Conservation (phyloP, 2,888 invertebrate species). For the Tetranychus truncatus region DNA sequence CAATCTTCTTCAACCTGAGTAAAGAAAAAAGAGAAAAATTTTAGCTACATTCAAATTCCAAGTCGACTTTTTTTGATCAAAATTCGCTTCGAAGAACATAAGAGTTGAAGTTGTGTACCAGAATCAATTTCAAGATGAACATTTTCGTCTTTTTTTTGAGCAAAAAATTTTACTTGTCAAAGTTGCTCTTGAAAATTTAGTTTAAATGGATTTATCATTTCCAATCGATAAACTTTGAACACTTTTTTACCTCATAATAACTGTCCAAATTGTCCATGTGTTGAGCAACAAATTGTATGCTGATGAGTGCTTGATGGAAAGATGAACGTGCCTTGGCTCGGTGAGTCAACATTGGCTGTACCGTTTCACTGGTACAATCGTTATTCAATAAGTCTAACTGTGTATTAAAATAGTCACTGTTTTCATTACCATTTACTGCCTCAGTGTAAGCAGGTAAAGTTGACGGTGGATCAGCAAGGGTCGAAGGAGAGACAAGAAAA, state of each 20-base stretch:
- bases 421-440: background rate
- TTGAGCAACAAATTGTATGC: slow-evolving; percentile 81
- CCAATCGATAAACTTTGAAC: too few species aligned
- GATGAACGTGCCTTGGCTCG: background rate
- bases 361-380: too few species aligned
- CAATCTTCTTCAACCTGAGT: slow-evolving; percentile 35
- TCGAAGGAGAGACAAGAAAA: background rate
- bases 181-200: too few species aligned
- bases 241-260: slow-evolving; percentile 62
- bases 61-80: too few species aligned
- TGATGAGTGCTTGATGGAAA: slow-evolving; percentile 68
- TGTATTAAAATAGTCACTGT: background rate
- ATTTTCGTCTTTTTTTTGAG: too few species aligned
- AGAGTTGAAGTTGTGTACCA: too few species aligned
- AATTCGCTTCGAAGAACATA: too few species aligned
- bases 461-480: background rate
- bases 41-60: background rate
- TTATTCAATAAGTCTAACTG: background rate
- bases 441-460: background rate
- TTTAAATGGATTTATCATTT: too few species aligned
- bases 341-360: background rate
- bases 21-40: background rate
- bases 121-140: too few species aligned
- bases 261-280: slow-evolving; percentile 85
- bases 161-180: too few species aligned